Percentiles rank a stretch among this genome's conserved stretches.
phyloP scores from a whole-genome alignment of 1,140 invertebrate species.

The Megalopta genalis region DNA sequence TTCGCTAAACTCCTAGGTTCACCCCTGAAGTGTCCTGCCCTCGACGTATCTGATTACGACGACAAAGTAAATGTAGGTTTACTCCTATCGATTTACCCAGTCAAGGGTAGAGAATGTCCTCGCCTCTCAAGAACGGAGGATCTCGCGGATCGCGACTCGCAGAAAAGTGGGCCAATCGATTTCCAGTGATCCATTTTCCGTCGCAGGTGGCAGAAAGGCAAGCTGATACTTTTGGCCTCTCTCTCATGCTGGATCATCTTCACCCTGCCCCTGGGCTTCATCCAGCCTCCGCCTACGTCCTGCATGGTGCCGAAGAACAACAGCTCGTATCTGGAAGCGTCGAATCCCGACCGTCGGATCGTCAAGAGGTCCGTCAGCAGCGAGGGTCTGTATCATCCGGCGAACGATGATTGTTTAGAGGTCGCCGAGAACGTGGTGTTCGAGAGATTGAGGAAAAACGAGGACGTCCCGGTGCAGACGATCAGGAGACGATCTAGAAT shows the following conservation, averaged over 20 bases:
- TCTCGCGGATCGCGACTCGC: neutral
- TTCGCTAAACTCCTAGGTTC: too few relatives aligned
- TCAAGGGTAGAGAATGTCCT: neutral
- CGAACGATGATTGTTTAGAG: slow-evolving; percentile 66
- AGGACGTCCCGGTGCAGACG: slow-evolving; percentile 20
- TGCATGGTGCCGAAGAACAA: slow-evolving; percentile 90
- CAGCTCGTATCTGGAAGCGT: slow-evolving; percentile 78
- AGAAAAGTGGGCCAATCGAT: neutral
- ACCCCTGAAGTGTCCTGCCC: too few relatives aligned
- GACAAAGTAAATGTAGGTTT: too few relatives aligned
- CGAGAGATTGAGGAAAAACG: slow-evolving; percentile 66
- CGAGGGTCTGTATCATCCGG: slow-evolving; percentile 52
- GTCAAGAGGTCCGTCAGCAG: slow-evolving; percentile 67
- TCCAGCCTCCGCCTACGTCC: slow-evolving; percentile 94
- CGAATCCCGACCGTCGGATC: slow-evolving; percentile 69
- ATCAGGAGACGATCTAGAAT: neutral
- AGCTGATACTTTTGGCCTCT: slow-evolving; percentile 93
- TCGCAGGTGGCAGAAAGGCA: slow-evolving; percentile 90
- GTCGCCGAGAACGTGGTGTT: slow-evolving; percentile 74
- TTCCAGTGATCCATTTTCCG: neutral
- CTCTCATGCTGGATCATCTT: slow-evolving; percentile 97
- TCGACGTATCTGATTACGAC: too few relatives aligned
- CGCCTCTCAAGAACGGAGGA: neutral
- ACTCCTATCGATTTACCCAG: neutral
- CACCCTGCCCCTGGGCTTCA: slow-evolving; percentile 96